Percentiles rank a stretch among this genome's conserved stretches.
phyloP scores from a whole-genome alignment of 1,140 invertebrate genomes.

The Dinothrombium tinctorium region DNA sequence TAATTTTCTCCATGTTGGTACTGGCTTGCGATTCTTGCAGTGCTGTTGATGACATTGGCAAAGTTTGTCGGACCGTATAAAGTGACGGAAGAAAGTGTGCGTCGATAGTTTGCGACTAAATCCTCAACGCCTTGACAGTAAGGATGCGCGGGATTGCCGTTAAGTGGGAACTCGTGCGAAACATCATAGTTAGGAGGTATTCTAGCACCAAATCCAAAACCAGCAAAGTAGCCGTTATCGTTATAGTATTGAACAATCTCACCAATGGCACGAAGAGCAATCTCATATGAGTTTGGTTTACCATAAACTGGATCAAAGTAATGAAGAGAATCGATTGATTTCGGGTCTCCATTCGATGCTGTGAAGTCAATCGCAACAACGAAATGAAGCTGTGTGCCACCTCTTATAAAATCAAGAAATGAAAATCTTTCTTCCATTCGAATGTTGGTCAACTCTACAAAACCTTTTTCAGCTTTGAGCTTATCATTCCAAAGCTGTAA shows the following conservation, averaged over 20 bases:
- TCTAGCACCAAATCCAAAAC: conserved; percentile 13
- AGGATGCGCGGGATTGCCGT: conserved; percentile 14
- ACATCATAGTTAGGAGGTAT: conserved; percentile 12
- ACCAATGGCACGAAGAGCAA: conserved; percentile 32
- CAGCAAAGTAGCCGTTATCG: conserved; percentile 11
- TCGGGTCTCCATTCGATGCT: conserved; percentile 37
- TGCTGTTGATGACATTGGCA: conserved; percentile 29
- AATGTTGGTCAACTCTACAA: conserved; percentile 2
- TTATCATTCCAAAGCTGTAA: not conserved
- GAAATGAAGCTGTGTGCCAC: conserved; percentile 29
- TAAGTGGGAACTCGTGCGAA: conserved; percentile 14
- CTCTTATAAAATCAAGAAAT: conserved; percentile 13
- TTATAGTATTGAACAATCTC: conserved; percentile 40
- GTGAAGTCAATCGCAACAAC: conserved; percentile 43
- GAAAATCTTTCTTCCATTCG: conserved; percentile 5
- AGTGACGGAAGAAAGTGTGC: conserved; percentile 27
- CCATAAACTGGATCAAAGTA: conserved; percentile 21
- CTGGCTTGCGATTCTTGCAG: conserved; percentile 18
- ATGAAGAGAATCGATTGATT: conserved; percentile 31
- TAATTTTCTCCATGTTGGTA: conserved; percentile 19
- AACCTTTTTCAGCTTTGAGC: not conserved
- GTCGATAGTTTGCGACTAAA: conserved; percentile 21
- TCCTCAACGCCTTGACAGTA: conserved; percentile 23
- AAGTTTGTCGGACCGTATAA: conserved; percentile 41
- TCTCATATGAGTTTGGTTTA: conserved; percentile 32